phyloP scores from a whole-genome alignment of 1,140 invertebrate genomes.

The Kradibia gibbosae region DNA sequence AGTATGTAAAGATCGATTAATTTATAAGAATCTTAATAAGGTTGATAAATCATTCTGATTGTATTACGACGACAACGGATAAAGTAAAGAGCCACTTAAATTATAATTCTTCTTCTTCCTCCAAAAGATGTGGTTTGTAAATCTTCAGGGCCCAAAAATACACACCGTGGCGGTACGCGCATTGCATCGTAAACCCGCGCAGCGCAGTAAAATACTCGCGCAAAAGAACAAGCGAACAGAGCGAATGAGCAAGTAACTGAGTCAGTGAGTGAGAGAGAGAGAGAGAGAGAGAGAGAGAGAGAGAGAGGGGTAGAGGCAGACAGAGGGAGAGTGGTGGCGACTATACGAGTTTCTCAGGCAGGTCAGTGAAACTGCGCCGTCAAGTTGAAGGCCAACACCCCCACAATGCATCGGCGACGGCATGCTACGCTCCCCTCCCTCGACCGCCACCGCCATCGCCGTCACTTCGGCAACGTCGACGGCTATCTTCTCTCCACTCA shows the following conservation, averaged over 20 bases:
- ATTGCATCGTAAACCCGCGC: conserved; percentile 19
- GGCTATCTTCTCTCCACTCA: background rate
- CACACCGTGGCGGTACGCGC: background rate
- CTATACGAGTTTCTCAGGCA: conserved; percentile 64
- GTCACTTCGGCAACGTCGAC: conserved; percentile 7
- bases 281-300: conserved; percentile 19
- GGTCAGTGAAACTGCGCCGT: conserved; percentile 74
- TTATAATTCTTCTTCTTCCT: background rate
- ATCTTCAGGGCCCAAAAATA: conserved; percentile 27
- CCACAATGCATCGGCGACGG: conserved; percentile 71
- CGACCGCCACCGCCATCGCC: background rate
- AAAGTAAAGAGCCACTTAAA: background rate
- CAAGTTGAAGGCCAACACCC: conserved; percentile 75
- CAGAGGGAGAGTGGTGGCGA: conserved; percentile 14
- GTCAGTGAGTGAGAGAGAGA: background rate
- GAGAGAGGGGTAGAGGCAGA: background rate
- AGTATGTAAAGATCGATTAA: background rate
- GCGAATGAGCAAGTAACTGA: too few relatives aligned
- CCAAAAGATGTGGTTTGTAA: conserved; percentile 2
- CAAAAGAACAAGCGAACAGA: background rate
- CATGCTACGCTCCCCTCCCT: conserved; percentile 24
- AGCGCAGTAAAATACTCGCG: conserved; percentile 25
- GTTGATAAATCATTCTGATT: background rate
- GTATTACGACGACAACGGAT: background rate
- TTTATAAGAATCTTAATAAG: conserved; percentile 2